A percentile compares a stretch with the other conserved stretches of the same genome.
These are phyloP conservation scores for Salvator merianae DNA, from an alignment of 2,113 vertebrate species.

Conservation along the genomic window DNA sequence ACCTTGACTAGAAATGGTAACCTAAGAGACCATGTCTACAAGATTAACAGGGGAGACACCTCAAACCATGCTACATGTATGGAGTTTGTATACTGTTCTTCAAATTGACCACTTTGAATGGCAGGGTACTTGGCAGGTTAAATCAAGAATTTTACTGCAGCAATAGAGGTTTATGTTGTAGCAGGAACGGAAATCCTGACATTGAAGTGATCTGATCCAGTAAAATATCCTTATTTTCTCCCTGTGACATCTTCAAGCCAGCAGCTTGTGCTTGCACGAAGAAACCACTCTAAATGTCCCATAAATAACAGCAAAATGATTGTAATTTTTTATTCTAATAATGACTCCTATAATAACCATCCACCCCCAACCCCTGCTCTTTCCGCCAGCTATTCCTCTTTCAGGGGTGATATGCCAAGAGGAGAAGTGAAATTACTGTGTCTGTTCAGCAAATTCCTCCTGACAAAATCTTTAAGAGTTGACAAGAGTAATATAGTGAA, in stretches of 20 bases:
- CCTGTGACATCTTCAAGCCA: background rate
- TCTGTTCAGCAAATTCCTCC: conserved; percentile 83
- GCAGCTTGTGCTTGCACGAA: background rate
- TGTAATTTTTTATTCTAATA: conserved; percentile 73
- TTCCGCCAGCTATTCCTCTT: conserved; percentile 59
- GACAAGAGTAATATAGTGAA: conserved; percentile 84
- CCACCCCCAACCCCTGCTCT: conserved; percentile 15
- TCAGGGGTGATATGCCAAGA: conserved; percentile 75
- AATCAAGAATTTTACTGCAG: background rate
- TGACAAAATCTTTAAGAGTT: conserved; percentile 83
- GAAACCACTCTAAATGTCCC: conserved; percentile 44
- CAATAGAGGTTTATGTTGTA: background rate
- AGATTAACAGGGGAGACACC: too few relatives aligned
- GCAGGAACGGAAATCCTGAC: background rate
- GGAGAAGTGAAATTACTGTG: conserved; percentile 78
- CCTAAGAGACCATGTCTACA: too few relatives aligned
- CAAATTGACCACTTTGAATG: background rate
- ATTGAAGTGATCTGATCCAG: background rate
- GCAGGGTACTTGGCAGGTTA: too few relatives aligned
- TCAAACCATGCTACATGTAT: too few relatives aligned
- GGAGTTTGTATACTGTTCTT: background rate
- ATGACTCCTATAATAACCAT: conserved; percentile 65
- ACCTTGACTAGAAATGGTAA: too few relatives aligned
- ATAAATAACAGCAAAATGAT: conserved; percentile 64
- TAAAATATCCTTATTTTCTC: background rate